Conservation (phyloP, 2,113 vertebrate species). For the Hyperopisus bebe region DNA sequence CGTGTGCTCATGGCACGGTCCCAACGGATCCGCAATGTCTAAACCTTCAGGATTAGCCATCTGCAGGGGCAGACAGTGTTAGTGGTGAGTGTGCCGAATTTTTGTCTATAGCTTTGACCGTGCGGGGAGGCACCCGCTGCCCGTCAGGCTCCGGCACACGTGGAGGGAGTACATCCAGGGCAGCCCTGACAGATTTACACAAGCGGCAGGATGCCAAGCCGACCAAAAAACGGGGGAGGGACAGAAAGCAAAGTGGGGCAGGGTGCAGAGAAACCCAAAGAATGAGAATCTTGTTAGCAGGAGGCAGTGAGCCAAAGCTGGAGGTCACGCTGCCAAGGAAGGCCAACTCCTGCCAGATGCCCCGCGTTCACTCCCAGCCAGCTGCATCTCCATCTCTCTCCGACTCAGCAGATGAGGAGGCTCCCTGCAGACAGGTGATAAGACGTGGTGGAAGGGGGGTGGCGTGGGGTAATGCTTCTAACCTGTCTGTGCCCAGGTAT, state of each 20-base stretch:
- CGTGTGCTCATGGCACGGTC: not conserved
- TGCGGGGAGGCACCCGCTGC: not conserved
- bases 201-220: not conserved
- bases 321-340: conserved; percentile 6
- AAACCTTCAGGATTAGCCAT: not conserved
- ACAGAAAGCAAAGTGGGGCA: not conserved
- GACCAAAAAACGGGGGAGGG: not conserved
- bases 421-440: not conserved
- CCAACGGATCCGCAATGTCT: not conserved
- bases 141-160: not conserved
- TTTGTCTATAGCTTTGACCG: not conserved
- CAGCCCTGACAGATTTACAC: not conserved
- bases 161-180: not conserved
- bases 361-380: not conserved
- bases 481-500: not conserved
- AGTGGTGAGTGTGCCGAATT: not conserved
- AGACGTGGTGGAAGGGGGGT: not conserved
- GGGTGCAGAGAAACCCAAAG: conserved; percentile 17
- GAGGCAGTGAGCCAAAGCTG: conserved; percentile 8
- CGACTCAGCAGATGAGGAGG: not conserved
- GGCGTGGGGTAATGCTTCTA: not conserved
- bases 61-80: not conserved
- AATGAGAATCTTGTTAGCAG: conserved; percentile 31
- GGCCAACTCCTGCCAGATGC: not conserved
- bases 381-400: not conserved